Conservation (phyloP, 2,797 vertebrate genomes). For the Enteromius thamalakanensis region DNA sequence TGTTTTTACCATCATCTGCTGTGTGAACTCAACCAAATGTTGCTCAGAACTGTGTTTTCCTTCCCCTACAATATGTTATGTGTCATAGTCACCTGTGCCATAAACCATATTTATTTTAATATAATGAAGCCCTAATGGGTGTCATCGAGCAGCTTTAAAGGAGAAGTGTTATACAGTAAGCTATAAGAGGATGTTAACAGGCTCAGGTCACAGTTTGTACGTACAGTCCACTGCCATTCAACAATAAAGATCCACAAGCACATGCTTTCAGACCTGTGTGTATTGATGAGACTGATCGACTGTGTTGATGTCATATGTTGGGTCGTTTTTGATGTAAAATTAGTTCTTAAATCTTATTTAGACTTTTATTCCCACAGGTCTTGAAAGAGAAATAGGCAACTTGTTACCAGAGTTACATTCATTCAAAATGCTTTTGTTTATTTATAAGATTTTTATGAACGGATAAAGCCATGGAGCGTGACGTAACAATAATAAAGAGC, state of each 20-base stretch:
- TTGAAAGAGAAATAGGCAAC: not conserved
- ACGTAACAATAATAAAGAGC: not conserved
- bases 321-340: not conserved
- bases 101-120: not conserved
- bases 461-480: slow-evolving; percentile 7
- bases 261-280: not conserved
- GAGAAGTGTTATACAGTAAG: not conserved
- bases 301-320: not conserved
- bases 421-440: not conserved
- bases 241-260: slow-evolving; percentile 14
- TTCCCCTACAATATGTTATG: not conserved
- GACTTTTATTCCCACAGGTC: not conserved
- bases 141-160: slow-evolving; percentile 10
- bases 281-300: not conserved
- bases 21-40: not conserved
- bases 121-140: not conserved
- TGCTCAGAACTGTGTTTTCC: not conserved
- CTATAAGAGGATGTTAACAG: not conserved
- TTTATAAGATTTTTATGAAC: not conserved
- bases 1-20: not conserved
- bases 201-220: slow-evolving; percentile 2
- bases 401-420: not conserved
- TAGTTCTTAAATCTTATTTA: not conserved
- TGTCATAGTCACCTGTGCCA: slow-evolving; percentile 11
- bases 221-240: not conserved